Evolutionary conservation across 2,888 invertebrate species (phyloP).

Genomic region (Agrotis clavis): DNA sequence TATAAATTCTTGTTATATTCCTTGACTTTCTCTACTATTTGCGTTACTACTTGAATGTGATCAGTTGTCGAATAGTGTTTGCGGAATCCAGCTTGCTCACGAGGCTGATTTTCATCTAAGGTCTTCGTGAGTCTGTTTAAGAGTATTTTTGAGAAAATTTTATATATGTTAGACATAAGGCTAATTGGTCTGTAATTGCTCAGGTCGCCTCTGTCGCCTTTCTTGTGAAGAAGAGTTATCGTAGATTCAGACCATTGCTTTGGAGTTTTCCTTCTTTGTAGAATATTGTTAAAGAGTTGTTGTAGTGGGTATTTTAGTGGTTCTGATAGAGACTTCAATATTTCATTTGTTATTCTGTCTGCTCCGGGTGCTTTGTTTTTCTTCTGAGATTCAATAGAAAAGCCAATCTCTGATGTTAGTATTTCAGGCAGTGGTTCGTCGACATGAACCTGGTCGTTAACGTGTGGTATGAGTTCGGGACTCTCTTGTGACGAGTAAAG

Average conservation of each 20-base stretch:
- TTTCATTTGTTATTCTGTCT: conserved; percentile 1
- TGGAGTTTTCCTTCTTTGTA: no score
- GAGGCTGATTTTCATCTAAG: not conserved
- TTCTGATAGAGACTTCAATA: not conserved
- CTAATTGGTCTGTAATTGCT: conserved; percentile 8
- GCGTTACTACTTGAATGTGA: conserved; percentile 3
- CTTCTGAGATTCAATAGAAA: not conserved
- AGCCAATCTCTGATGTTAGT: no score
- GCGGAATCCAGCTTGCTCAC: not conserved
- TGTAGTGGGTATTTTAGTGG: no score
- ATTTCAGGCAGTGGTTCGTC: no score
- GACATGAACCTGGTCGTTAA: no score
- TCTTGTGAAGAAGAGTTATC: no score
- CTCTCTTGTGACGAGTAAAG: no score
- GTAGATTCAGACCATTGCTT: no score
- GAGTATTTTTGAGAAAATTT: not conserved
- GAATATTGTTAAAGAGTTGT: no score
- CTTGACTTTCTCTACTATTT: not conserved
- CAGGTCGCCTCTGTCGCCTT: no score
- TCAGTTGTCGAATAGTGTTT: conserved; percentile 8
- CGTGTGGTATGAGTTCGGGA: no score
- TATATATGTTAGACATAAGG: not conserved
- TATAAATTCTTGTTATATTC: not conserved
- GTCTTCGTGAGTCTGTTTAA: not conserved
- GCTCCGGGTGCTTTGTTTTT: not conserved